A percentile compares a stretch with the other conserved stretches of the same genome.
Conservation (phyloP, 2,797 vertebrate species). For the Malurus leucopterus region DNA sequence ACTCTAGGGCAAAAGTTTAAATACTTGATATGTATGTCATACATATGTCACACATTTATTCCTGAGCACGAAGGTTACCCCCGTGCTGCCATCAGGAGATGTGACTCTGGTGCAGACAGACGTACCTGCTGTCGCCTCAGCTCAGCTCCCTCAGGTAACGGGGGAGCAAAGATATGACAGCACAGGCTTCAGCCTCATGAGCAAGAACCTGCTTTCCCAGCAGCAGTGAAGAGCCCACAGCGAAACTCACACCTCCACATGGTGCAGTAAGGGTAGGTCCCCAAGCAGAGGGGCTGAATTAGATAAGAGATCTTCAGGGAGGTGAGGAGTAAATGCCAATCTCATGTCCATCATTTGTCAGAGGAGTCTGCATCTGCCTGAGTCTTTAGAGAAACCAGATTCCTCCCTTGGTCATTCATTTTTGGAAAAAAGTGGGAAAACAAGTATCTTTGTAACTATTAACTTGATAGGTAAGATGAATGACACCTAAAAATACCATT, state of each 20-base stretch:
- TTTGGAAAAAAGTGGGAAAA: background rate
- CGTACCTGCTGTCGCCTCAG: background rate
- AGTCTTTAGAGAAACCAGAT: background rate
- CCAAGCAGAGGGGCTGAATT: background rate
- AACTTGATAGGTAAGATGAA: background rate
- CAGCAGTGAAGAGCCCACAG: background rate
- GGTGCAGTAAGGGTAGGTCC: background rate
- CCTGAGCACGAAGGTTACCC: background rate
- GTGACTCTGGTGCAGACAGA: background rate
- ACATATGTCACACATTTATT: background rate
- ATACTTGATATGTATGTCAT: background rate
- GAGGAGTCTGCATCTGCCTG: background rate
- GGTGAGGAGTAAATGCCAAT: background rate
- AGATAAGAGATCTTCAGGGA: background rate
- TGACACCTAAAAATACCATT: background rate
- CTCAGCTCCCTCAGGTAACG: background rate
- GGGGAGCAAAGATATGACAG: background rate
- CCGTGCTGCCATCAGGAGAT: background rate
- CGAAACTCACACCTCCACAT: background rate
- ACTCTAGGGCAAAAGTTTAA: constrained; percentile 21
- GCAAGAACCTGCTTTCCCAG: background rate
- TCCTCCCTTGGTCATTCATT: background rate
- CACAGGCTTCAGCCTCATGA: background rate
- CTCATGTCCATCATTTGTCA: background rate
- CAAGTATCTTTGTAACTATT: background rate